Evolutionary conservation across 2,113 vertebrate species (phyloP).

Genomic region (Saguinus imperator): DNA sequence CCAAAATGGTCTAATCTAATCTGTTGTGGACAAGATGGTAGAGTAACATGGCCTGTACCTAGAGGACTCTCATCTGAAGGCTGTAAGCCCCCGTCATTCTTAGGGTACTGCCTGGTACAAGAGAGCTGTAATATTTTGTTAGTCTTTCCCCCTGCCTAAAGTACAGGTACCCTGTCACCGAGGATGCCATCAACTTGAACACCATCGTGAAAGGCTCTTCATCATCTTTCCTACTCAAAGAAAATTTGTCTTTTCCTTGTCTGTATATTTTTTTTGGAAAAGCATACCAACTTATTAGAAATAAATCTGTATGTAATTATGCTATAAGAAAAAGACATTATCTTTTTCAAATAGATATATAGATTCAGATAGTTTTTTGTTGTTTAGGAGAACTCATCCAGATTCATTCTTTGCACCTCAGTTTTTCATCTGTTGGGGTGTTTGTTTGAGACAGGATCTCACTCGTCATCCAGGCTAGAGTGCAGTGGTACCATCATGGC

Average conservation of each 20-base stretch:
- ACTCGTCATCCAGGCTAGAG: too few species aligned
- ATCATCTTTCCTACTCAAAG: constrained; percentile 14
- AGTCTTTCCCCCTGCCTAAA: neutral
- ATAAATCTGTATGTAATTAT: constrained; percentile 32
- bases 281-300: neutral
- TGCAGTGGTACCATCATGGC: too few species aligned
- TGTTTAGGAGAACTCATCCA: neutral
- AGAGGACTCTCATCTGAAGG: neutral
- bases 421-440: neutral
- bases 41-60: neutral
- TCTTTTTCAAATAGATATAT: constrained; percentile 9
- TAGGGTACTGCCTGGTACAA: neutral
- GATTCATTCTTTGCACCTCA: neutral
- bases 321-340: neutral
- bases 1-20: neutral
- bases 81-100: neutral
- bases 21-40: neutral
- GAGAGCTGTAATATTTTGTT: neutral
- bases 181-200: neutral
- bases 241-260: constrained; percentile 17
- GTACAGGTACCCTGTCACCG: neutral
- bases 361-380: neutral
- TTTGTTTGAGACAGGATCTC: too few species aligned
- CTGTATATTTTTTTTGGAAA: constrained; percentile 1
- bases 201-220: neutral